Percentiles rank a stretch among this genome's conserved stretches.
Conservation (phyloP, 2,888 invertebrate species). For the Acanthoscelides obtectus region DNA sequence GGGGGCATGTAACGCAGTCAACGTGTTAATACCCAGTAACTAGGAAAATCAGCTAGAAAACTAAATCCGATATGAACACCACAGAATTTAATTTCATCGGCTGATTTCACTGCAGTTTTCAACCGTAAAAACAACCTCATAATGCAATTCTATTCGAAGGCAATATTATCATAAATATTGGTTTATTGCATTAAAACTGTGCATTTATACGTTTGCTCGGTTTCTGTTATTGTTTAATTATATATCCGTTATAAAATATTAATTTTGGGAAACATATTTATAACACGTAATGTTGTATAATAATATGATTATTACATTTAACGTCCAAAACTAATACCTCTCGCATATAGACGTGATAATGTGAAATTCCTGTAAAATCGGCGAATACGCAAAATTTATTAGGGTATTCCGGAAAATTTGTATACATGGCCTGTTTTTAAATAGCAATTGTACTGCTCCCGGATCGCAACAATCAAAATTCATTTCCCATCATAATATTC, state of each 20-base stretch:
- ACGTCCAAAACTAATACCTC: not conserved
- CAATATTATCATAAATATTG: slow-evolving; percentile 4
- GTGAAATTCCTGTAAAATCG: not conserved
- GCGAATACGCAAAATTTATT: not conserved
- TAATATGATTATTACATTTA: not conserved
- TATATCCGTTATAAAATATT: slow-evolving; percentile 1
- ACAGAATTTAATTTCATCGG: not conserved
- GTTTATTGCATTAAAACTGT: slow-evolving; percentile 3
- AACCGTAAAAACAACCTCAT: not conserved
- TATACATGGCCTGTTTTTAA: not conserved
- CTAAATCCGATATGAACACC: not conserved
- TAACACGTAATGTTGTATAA: not conserved
- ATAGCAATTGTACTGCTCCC: not conserved
- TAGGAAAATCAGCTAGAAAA: not conserved
- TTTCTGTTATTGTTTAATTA: slow-evolving; percentile 4
- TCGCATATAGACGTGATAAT: not conserved
- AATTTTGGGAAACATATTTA: not conserved
- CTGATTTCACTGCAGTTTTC: not conserved
- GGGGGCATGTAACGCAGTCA: not conserved
- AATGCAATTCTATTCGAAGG: not conserved
- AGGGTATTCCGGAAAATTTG: not conserved
- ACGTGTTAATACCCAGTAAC: not conserved
- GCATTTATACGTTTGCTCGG: slow-evolving; percentile 1
- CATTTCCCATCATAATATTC: not conserved
- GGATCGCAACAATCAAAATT: not conserved